phyloP scores from a whole-genome alignment of 2,113 vertebrate species.

The Protomyctophum bolini region DNA sequence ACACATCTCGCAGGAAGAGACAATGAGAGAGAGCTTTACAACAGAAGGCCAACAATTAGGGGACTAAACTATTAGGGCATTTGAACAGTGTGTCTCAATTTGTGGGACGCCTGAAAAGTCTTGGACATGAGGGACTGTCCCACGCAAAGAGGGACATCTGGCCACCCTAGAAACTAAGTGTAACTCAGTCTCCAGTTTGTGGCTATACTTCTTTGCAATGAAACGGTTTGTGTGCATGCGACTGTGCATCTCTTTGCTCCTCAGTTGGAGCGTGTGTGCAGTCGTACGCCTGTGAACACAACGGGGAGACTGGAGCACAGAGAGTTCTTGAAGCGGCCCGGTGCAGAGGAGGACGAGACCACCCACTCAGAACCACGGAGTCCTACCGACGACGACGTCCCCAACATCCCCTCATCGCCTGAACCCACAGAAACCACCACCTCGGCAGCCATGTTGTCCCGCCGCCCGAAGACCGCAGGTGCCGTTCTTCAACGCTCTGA shows the following conservation, averaged over 20 bases:
- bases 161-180: no score
- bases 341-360: slow-evolving; percentile 6
- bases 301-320: slow-evolving; percentile 65
- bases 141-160: no score
- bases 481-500: slow-evolving; percentile 31
- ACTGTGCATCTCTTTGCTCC: slow-evolving; percentile 2
- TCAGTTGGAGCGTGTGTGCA: slow-evolving; percentile 82
- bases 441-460: not conserved
- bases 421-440: not conserved
- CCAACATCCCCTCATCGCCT: not conserved
- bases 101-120: no score
- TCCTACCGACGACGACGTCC: not conserved
- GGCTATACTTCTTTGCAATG: slow-evolving; percentile 1
- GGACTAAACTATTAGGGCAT: no score
- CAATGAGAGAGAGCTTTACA: no score
- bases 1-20: no score
- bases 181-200: slow-evolving; percentile 65
- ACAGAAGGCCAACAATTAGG: no score
- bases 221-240: not conserved
- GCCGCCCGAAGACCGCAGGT: slow-evolving; percentile 24
- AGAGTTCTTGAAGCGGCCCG: slow-evolving; percentile 73
- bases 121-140: no score
- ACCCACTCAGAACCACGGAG: not conserved
- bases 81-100: no score
- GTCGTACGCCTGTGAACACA: slow-evolving; percentile 58